phyloP scores from a whole-genome alignment of 2,797 vertebrate genomes.

The Gallirallus australis region DNA sequence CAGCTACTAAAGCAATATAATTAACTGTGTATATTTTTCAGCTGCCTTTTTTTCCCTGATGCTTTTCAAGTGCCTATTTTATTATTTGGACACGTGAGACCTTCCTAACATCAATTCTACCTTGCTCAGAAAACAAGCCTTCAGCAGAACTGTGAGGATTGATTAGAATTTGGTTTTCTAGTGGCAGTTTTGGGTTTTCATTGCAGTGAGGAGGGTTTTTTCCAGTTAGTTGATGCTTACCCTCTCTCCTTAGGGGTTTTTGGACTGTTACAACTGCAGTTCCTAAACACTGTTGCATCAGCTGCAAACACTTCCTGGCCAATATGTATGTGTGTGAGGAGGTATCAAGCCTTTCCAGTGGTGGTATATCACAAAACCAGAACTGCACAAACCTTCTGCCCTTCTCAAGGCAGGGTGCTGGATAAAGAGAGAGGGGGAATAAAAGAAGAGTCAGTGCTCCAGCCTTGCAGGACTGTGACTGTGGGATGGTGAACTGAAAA shows the following conservation, averaged over 20 bases:
- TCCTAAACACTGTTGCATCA: not conserved
- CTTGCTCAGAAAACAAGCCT: not conserved
- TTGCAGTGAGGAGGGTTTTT: not conserved
- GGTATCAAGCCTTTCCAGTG: not conserved
- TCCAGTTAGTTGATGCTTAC: not conserved
- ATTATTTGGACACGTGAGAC: not conserved
- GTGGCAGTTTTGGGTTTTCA: not conserved
- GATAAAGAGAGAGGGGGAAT: not conserved
- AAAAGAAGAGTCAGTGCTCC: not conserved
- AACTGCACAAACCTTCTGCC: not conserved
- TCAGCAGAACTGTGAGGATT: not conserved
- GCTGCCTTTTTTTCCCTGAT: not conserved
- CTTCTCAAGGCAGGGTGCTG: not conserved
- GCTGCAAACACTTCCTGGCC: not conserved
- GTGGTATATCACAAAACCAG: not conserved
- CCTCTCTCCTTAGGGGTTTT: not conserved
- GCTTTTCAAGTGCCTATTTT: slow-evolving; percentile 10
- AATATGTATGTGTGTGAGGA: not conserved
- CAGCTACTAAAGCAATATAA: slow-evolving; percentile 10
- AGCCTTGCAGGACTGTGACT: not conserved
- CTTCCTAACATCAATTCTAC: not conserved
- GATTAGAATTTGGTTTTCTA: not conserved
- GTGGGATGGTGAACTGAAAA: not conserved
- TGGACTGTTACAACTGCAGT: not conserved
- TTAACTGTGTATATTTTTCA: not conserved